These are phyloP conservation scores for Brachionus rubens DNA, from an alignment of 1,140 invertebrate genomes.

Conservation along the genomic window DNA sequence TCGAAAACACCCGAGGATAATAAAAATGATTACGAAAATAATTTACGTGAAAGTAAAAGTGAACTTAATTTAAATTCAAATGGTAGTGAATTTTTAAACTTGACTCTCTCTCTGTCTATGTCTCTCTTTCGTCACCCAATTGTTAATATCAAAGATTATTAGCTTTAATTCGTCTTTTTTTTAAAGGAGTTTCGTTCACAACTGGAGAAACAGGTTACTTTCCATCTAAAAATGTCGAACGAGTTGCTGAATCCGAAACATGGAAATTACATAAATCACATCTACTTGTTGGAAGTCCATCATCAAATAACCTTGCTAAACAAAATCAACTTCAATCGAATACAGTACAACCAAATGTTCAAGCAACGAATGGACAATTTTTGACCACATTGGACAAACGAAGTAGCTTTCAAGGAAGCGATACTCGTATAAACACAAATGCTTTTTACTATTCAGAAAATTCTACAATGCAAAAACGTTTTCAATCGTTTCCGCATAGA, in stretches of 20 bases:
- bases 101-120: too few relatives aligned
- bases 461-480: neutral
- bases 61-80: constrained; percentile 3
- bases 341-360: neutral
- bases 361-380: neutral
- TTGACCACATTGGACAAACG: neutral
- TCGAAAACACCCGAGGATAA: neutral
- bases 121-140: too few relatives aligned
- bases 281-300: neutral
- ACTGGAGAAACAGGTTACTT: constrained; percentile 37
- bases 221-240: constrained; percentile 39
- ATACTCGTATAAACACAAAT: neutral
- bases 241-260: constrained; percentile 25
- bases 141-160: too few relatives aligned
- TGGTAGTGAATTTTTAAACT: neutral
- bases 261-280: constrained; percentile 39
- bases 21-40: neutral
- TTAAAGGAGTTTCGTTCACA: constrained; percentile 18
- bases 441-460: constrained; percentile 36
- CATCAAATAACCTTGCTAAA: neutral
- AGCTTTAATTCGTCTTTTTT: too few relatives aligned
- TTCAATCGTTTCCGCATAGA: constrained; percentile 2
- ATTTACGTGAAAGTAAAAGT: neutral
- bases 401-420: neutral
- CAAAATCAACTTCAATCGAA: neutral